Conservation (phyloP, 2,113 vertebrate genomes). For the Salvator merianae region DNA sequence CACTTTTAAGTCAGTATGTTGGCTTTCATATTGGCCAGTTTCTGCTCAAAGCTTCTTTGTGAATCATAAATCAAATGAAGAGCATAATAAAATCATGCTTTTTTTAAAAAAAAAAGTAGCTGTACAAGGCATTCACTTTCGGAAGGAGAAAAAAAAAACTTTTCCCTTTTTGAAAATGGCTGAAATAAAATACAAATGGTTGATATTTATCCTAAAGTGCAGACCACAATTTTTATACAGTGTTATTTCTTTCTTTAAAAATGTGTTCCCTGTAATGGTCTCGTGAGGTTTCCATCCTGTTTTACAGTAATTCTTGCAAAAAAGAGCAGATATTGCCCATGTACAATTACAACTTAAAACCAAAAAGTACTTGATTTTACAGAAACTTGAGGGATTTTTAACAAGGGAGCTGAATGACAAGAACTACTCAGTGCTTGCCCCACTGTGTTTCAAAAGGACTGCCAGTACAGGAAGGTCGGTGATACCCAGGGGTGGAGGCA, state of each 20-base stretch:
- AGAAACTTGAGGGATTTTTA: conserved; percentile 7
- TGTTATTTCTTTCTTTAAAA: conserved; percentile 41
- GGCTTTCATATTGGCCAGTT: conserved; percentile 39
- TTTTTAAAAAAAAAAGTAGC: conserved; percentile 43
- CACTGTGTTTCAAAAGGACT: not conserved
- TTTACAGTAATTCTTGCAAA: conserved; percentile 8
- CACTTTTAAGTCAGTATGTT: conserved; percentile 63
- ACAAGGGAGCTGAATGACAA: conserved; percentile 15
- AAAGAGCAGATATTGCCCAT: not conserved
- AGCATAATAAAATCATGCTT: conserved; percentile 51
- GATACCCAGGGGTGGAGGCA: not conserved
- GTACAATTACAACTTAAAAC: not conserved
- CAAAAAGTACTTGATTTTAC: not conserved
- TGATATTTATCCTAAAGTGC: conserved; percentile 42
- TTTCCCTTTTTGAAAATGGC: conserved; percentile 26
- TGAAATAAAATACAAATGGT: conserved; percentile 49
- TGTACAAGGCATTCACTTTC: conserved; percentile 16
- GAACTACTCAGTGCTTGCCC: conserved; percentile 20
- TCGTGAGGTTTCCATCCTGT: conserved; percentile 20
- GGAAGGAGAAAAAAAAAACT: conserved; percentile 21
- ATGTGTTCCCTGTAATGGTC: not conserved
- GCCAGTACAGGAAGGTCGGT: not conserved
- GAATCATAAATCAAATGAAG: conserved; percentile 64
- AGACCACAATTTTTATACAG: conserved; percentile 8
- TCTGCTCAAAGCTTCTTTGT: conserved; percentile 62